Conservation (phyloP, 2,888 invertebrate species). For the Onchidella celtica region DNA sequence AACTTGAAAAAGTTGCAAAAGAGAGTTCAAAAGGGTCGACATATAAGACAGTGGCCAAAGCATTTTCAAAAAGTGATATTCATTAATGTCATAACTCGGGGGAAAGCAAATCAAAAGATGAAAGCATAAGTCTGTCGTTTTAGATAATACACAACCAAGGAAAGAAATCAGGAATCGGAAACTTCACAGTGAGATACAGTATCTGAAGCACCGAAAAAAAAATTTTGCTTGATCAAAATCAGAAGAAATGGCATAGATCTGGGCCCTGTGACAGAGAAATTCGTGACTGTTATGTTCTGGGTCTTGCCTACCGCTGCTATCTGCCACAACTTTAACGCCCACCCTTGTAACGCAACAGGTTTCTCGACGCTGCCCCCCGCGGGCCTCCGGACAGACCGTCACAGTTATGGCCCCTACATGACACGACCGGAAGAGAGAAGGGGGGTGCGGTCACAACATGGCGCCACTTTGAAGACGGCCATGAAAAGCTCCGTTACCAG, state of each 20-base stretch:
- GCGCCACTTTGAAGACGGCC: slow-evolving; percentile 17
- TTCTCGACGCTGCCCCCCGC: not conserved
- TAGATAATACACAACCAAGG: too few species aligned
- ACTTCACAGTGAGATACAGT: too few species aligned
- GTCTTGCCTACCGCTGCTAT: not conserved
- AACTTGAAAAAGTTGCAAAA: too few species aligned
- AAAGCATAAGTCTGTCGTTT: too few species aligned
- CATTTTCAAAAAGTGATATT: too few species aligned
- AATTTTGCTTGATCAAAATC: not conserved
- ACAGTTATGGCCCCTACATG: not conserved
- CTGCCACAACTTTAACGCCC: not conserved
- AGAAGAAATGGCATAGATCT: not conserved
- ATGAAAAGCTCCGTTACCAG: not conserved
- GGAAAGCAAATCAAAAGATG: too few species aligned
- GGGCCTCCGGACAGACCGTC: not conserved
- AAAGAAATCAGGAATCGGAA: too few species aligned
- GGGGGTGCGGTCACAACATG: not conserved
- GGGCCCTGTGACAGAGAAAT: too few species aligned
- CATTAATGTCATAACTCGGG: too few species aligned
- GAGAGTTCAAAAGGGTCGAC: too few species aligned
- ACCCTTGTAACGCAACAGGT: not conserved
- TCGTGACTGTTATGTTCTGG: not conserved
- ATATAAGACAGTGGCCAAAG: too few species aligned
- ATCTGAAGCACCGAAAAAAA: not conserved
- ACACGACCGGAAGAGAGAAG: not conserved